phyloP scores from a whole-genome alignment of 1,140 invertebrate species.

The Hycleus phaleratus region DNA sequence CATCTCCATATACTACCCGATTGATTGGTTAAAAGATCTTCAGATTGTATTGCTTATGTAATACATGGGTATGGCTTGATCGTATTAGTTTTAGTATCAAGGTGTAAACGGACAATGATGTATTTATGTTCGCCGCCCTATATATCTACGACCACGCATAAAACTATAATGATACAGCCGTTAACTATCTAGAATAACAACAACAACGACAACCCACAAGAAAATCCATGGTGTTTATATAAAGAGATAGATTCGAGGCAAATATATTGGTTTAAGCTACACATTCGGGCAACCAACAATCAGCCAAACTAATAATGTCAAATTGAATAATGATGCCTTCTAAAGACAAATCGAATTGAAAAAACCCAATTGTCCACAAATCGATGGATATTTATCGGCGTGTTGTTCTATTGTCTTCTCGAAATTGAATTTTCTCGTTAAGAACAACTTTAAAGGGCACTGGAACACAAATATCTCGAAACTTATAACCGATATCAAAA shows the following conservation, averaged over 20 bases:
- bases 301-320: conserved; percentile 13
- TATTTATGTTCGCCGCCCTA: conserved; percentile 17
- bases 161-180: conserved; percentile 12
- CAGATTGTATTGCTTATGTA: conserved; percentile 14
- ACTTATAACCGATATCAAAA: no score
- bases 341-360: no score
- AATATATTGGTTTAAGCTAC: conserved; percentile 12
- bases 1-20: no score
- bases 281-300: conserved; percentile 3
- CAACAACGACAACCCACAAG: conserved; percentile 2
- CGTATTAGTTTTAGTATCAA: conserved; percentile 16
- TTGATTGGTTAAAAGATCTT: not conserved
- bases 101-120: conserved; percentile 21
- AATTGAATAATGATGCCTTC: conserved; percentile 1
- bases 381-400: no score
- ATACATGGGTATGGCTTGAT: conserved; percentile 17
- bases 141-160: conserved; percentile 20
- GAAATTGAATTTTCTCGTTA: no score
- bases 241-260: not conserved
- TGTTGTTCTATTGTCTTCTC: no score
- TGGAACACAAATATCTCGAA: no score
- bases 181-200: no score
- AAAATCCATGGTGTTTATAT: not conserved
- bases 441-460: no score
- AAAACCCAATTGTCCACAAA: no score